phyloP scores from a whole-genome alignment of 2,113 vertebrate genomes.

The Silurus asotus region DNA sequence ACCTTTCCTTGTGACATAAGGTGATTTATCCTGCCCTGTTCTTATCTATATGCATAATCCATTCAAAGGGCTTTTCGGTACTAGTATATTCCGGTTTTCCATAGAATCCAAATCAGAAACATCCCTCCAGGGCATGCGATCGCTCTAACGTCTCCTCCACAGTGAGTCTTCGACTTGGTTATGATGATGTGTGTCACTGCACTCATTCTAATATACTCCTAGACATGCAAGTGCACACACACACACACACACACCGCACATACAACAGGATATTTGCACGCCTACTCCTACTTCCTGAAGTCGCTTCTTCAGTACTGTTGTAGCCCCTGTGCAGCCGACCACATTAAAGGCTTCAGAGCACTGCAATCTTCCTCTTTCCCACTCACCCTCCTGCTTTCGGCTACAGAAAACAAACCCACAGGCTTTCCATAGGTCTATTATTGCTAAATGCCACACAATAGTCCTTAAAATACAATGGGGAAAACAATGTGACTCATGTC shows the following conservation, averaged over 20 bases:
- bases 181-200: background rate
- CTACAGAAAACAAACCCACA: conserved; percentile 13
- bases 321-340: conserved; percentile 61
- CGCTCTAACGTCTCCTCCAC: background rate
- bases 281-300: conserved; percentile 51
- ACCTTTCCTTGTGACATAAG: background rate
- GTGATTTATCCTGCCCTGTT: background rate
- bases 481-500: background rate
- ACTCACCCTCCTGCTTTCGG: conserved; percentile 7
- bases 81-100: background rate
- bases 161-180: background rate
- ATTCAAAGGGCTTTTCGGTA: background rate
- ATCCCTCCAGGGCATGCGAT: background rate
- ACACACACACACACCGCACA: background rate
- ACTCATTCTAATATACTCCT: background rate
- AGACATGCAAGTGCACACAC: background rate
- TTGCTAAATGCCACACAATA: background rate
- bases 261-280: conserved; percentile 30
- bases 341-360: conserved; percentile 65
- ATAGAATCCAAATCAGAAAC: conserved; percentile 9
- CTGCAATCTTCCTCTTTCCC: conserved; percentile 29
- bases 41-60: background rate
- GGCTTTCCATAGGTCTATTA: conserved; percentile 18
- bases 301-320: conserved; percentile 57
- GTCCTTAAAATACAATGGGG: background rate